Evolutionary conservation across 2,888 invertebrate genomes (phyloP).

Genomic region (Ctenicera cuprea): DNA sequence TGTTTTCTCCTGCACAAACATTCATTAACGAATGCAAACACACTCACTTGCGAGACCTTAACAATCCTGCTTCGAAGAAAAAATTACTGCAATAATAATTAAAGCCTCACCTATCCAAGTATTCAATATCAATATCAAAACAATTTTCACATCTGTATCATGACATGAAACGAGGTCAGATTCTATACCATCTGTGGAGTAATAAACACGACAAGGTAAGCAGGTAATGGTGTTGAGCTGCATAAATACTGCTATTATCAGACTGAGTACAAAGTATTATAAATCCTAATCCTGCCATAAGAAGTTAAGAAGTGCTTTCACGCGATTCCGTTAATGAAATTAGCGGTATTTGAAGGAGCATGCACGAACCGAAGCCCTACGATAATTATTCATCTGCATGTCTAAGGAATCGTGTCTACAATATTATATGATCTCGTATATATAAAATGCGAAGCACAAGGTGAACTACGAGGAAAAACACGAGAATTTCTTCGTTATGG

Average conservation of each 20-base stretch:
- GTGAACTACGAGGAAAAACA: too few relatives aligned
- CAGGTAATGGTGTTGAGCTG: constrained; percentile 35
- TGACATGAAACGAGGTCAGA: constrained; percentile 31
- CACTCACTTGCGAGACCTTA: not conserved
- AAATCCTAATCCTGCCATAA: constrained; percentile 32
- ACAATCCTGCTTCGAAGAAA: not conserved
- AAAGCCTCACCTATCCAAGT: not conserved
- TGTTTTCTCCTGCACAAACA: not conserved
- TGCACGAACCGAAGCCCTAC: constrained; percentile 32
- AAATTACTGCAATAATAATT: not conserved
- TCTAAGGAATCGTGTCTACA: too few relatives aligned
- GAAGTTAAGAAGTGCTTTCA: constrained; percentile 25
- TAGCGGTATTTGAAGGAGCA: constrained; percentile 37
- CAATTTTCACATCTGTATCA: constrained; percentile 33
- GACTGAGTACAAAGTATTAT: constrained; percentile 28
- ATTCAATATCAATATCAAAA: constrained; percentile 22
- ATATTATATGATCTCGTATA: too few relatives aligned
- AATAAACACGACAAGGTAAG: constrained; percentile 37
- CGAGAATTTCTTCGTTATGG: too few relatives aligned
- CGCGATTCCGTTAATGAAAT: constrained; percentile 41
- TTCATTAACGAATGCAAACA: constrained; percentile 3
- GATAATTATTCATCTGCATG: constrained; percentile 14
- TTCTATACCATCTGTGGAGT: constrained; percentile 20
- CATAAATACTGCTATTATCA: constrained; percentile 36
- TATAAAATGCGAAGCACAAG: too few relatives aligned